Percentiles rank a stretch among this genome's conserved stretches.
These are phyloP conservation scores for Pachymerium ferrugineum DNA, from an alignment of 2,888 invertebrate genomes.

Conservation along the genomic window DNA sequence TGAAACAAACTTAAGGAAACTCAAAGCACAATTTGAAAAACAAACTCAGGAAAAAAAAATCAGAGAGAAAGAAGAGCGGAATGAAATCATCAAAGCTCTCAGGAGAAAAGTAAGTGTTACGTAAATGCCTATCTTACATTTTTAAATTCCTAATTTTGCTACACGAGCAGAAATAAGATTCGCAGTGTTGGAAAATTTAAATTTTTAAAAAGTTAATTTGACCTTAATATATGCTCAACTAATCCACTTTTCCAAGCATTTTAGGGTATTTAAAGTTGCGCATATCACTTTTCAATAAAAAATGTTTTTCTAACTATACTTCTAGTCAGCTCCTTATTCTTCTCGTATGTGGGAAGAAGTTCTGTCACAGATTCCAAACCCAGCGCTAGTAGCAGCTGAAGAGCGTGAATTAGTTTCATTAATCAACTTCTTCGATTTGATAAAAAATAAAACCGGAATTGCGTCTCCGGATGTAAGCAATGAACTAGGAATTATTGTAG, in stretches of 20 bases:
- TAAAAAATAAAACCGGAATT: constrained; percentile 28
- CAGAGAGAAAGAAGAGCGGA: background rate
- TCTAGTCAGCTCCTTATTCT: constrained; percentile 27
- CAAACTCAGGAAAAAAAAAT: background rate
- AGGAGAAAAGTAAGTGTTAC: background rate
- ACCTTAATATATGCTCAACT: too few relatives aligned
- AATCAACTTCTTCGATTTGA: constrained; percentile 1
- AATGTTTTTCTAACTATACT: background rate
- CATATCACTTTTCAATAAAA: too few relatives aligned
- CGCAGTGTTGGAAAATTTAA: too few relatives aligned
- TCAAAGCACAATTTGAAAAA: constrained; percentile 7
- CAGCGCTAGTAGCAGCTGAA: constrained; percentile 1
- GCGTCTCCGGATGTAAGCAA: constrained; percentile 13
- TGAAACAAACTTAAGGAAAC: background rate
- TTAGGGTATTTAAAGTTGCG: too few relatives aligned
- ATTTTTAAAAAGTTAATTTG: too few relatives aligned
- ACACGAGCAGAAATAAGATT: too few relatives aligned
- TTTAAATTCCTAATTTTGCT: background rate
- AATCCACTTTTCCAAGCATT: too few relatives aligned
- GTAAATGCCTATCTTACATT: background rate
- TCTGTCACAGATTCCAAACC: background rate
- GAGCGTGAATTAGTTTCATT: constrained; percentile 19
- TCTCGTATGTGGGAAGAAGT: constrained; percentile 30
- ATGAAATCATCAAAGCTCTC: constrained; percentile 12
- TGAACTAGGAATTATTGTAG: too few relatives aligned